Evolutionary conservation across 1,140 invertebrate genomes (phyloP).

Genomic region (Bacillus rossius): DNA sequence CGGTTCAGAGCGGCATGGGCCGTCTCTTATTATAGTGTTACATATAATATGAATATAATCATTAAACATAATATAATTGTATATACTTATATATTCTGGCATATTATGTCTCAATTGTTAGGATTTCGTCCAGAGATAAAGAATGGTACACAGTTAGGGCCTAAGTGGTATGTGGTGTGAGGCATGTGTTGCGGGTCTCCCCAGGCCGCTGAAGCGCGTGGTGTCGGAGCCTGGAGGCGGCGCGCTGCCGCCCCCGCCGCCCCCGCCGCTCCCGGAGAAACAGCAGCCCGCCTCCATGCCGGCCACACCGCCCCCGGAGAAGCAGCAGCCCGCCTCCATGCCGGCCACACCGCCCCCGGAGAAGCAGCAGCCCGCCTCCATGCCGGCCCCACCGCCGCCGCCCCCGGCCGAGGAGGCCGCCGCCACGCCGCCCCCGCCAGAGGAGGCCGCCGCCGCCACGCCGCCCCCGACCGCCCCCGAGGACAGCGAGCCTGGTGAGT

Average conservation of each 20-base stretch:
- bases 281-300: background rate
- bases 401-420: background rate
- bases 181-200: too few species aligned
- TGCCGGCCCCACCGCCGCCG: background rate
- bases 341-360: background rate
- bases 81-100: too few species aligned
- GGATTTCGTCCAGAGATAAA: too few species aligned
- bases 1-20: too few species aligned
- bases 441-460: background rate
- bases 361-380: background rate
- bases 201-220: conserved; percentile 42
- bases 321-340: background rate
- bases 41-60: too few species aligned
- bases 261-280: conserved; percentile 27
- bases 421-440: background rate
- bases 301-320: background rate
- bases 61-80: too few species aligned
- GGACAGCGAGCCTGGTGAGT: background rate
- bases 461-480: background rate
- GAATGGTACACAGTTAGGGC: too few species aligned
- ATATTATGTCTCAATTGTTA: too few species aligned
- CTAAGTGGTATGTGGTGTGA: too few species aligned
- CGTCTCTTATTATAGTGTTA: too few species aligned
- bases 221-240: conserved; percentile 43
- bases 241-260: conserved; percentile 38